These are phyloP conservation scores for Lacerta agilis DNA, from an alignment of 2,797 vertebrate genomes.

Conservation along the genomic window DNA sequence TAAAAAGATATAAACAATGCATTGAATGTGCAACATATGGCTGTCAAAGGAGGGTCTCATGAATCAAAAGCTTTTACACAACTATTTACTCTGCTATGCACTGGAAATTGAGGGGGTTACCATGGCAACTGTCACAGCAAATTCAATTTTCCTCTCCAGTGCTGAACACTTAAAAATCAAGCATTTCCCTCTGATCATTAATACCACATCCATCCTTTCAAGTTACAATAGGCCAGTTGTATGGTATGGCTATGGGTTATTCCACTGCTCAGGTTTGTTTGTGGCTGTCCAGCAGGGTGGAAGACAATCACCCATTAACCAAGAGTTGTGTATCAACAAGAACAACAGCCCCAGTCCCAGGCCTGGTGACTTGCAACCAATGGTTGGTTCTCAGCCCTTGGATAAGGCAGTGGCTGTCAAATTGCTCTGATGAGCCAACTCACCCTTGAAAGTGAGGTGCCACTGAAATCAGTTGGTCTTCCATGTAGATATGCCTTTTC, in stretches of 20 bases:
- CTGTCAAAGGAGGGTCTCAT: constrained; percentile 37
- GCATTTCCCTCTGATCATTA: constrained; percentile 23
- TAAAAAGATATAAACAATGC: constrained; percentile 39
- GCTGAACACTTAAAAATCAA: constrained; percentile 47
- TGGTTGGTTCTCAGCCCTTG: too few relatives aligned
- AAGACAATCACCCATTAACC: background rate
- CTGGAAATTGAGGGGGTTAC: constrained; percentile 35
- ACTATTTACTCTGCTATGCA: constrained; percentile 17
- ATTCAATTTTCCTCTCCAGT: constrained; percentile 32
- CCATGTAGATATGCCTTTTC: too few relatives aligned
- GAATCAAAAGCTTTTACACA: constrained; percentile 51
- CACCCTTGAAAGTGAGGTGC: too few relatives aligned
- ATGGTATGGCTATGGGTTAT: background rate
- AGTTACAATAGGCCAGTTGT: constrained; percentile 18
- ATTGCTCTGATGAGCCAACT: background rate
- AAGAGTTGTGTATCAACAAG: background rate
- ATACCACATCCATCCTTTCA: background rate
- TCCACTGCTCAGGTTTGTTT: background rate
- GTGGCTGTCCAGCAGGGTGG: background rate
- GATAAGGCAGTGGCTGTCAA: too few relatives aligned
- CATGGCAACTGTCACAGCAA: constrained; percentile 47
- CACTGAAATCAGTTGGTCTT: too few relatives aligned
- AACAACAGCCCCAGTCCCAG: background rate
- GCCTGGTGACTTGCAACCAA: background rate
- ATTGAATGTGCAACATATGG: constrained; percentile 14